Evolutionary conservation across 2,888 invertebrate species (phyloP), one percentile per base, ranked within the genome.

Genomic region (Temnothorax rugatulus): DNA sequence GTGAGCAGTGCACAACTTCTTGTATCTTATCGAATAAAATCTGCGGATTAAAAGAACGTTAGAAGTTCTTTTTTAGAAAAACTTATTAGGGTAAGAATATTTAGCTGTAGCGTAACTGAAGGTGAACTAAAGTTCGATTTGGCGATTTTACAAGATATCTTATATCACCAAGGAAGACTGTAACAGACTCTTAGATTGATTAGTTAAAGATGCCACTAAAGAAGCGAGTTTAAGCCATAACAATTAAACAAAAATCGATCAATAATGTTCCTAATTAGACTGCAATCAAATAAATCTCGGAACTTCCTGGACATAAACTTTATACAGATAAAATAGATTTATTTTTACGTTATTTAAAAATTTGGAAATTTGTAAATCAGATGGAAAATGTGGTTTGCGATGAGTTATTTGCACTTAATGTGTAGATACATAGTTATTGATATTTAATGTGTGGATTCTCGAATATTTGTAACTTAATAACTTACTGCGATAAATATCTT

Each of bases 311-410:
- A 59, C 18, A 29, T 18, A 59, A 29, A 59, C 25, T 59, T 59
- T 29, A 59, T 18, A 34, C 3, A 18, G 29, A 59, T 29, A n/a
- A 13, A 59, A 59, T 44, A 73, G 25, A 68, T 15, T 54, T 50
- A 44, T 52, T 29, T 29, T 29, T 29, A 76, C 68, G 13, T 64
- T 75, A n/a, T 52, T 69, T 34, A 63, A 73, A 25, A 50, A 34
- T 47, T 11, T 18, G 2, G 7, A 64, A 38, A 61, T 25, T 75
- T 7, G 21, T 41, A 52, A 50, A 25, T 52, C n/a, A 21, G 15
- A 64, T 52, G 38, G 18, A 77, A 71, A 69, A 52, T n/a, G n/a
- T 76, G 2, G 1, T 21, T 71, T 41, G 8, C 13, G 0, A 38
- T 1, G 2, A 34, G 34, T 52, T 50, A 66, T 47, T 47, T 64